Conservation (phyloP, 1,140 invertebrate genomes). For the Leptoteleia sp. region DNA sequence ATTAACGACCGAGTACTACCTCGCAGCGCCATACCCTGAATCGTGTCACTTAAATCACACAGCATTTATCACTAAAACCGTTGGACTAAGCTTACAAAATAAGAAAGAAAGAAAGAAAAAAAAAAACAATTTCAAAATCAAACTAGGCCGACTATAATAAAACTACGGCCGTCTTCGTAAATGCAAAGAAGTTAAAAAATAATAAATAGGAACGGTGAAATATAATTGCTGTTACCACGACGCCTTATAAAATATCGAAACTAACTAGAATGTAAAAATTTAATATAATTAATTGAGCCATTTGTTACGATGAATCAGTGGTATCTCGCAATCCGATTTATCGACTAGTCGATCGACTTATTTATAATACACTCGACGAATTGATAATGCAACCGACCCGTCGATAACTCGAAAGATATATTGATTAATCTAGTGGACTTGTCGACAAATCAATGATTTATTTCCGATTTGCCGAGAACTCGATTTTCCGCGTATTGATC, state of each 20-base stretch:
- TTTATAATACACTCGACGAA: too few species aligned
- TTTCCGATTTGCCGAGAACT: too few species aligned
- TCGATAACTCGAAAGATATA: neutral
- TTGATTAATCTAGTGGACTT: neutral
- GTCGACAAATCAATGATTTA: too few species aligned
- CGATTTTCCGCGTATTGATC: too few species aligned
- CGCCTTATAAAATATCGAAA: neutral
- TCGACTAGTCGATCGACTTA: too few species aligned
- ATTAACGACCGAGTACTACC: slow-evolving; percentile 30
- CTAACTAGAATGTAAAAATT: slow-evolving; percentile 5
- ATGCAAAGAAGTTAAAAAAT: too few species aligned
- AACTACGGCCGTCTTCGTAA: too few species aligned
- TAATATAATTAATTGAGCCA: slow-evolving; percentile 33
- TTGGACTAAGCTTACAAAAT: slow-evolving; percentile 13
- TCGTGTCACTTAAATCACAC: slow-evolving; percentile 42
- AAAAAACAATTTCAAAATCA: slow-evolving; percentile 10
- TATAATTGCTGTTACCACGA: slow-evolving; percentile 5
- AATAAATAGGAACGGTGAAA: slow-evolving; percentile 19
- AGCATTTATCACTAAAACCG: slow-evolving; percentile 19
- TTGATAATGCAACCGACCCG: too few species aligned
- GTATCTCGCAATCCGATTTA: too few species aligned
- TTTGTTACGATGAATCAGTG: neutral
- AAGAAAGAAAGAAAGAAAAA: too few species aligned
- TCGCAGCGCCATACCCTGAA: slow-evolving; percentile 44
- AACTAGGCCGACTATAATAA: slow-evolving; percentile 25